A percentile compares a stretch with the other conserved stretches of the same genome.
Conservation (phyloP, 2,888 invertebrate genomes). For the Globia sparganii region DNA sequence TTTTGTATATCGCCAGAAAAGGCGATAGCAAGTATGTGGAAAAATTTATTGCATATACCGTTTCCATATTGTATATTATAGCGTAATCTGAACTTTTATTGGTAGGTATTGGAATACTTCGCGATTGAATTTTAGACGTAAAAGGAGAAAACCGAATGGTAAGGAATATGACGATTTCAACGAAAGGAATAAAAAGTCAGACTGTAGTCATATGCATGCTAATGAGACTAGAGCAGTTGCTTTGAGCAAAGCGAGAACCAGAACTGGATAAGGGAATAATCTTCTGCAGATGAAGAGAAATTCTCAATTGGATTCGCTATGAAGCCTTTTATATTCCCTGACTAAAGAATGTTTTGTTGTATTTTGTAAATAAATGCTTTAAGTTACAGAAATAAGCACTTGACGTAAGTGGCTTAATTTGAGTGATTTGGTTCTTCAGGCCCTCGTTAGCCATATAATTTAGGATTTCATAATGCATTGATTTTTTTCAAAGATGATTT, state of each 20-base stretch:
- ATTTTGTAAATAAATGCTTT: slow-evolving; percentile 32
- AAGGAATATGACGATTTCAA: slow-evolving; percentile 32
- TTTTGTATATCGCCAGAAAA: too few species aligned
- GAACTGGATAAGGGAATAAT: slow-evolving; percentile 28
- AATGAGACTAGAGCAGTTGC: slow-evolving; percentile 45
- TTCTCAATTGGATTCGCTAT: slow-evolving; percentile 39
- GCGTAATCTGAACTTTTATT: slow-evolving; percentile 7
- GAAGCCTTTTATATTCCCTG: slow-evolving; percentile 22
- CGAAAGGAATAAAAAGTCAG: slow-evolving; percentile 43
- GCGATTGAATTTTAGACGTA: slow-evolving; percentile 16
- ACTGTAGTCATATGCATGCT: slow-evolving; percentile 57
- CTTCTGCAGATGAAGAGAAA: slow-evolving; percentile 36
- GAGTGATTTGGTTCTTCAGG: neutral
- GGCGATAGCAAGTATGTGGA: too few species aligned
- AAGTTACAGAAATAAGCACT: neutral
- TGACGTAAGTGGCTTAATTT: neutral
- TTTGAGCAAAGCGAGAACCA: slow-evolving; percentile 43
- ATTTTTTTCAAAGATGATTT: neutral
- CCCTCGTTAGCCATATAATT: neutral
- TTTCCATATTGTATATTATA: too few species aligned
- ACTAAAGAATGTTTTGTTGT: slow-evolving; percentile 10
- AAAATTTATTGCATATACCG: too few species aligned
- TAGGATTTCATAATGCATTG: neutral
- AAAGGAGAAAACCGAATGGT: slow-evolving; percentile 27
- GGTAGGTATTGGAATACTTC: slow-evolving; percentile 27